Conservation (phyloP, 2,797 vertebrate species). For the Acipenser transmontanus region DNA sequence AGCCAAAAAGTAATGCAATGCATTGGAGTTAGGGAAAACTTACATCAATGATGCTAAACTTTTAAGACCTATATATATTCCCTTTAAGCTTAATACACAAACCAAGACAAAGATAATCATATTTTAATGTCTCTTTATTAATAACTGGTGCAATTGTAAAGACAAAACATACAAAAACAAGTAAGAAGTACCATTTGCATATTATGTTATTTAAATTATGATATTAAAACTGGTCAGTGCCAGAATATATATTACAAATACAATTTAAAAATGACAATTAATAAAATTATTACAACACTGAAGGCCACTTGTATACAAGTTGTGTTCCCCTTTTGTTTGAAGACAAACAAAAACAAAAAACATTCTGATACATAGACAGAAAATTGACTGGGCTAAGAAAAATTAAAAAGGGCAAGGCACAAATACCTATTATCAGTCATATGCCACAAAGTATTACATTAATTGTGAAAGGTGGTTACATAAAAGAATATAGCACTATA, state of each 20-base stretch:
- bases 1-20: too few relatives aligned
- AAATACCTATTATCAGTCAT: slow-evolving; percentile 76
- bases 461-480: slow-evolving; percentile 29
- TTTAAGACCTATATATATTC: too few relatives aligned
- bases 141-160: slow-evolving; percentile 91
- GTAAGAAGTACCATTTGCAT: slow-evolving; percentile 89
- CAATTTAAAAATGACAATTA: slow-evolving; percentile 81
- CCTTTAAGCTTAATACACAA: too few relatives aligned
- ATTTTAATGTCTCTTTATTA: slow-evolving; percentile 83
- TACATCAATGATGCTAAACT: too few relatives aligned
- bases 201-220: slow-evolving; percentile 83
- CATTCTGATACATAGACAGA: slow-evolving; percentile 7
- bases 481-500: slow-evolving; percentile 31
- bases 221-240: slow-evolving; percentile 73
- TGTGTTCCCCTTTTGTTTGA: slow-evolving; percentile 63
- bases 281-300: slow-evolving; percentile 85
- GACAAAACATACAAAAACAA: slow-evolving; percentile 83
- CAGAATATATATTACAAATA: slow-evolving; percentile 82
- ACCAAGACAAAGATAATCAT: not conserved
- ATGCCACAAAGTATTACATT: slow-evolving; percentile 45
- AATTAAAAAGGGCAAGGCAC: slow-evolving; percentile 85
- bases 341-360: slow-evolving; percentile 37
- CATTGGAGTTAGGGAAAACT: too few relatives aligned
- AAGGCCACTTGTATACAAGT: slow-evolving; percentile 95
- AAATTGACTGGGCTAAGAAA: slow-evolving; percentile 36